Evolutionary conservation across 2,797 vertebrate species (phyloP).

Genomic region (Pogonophryne albipinna): DNA sequence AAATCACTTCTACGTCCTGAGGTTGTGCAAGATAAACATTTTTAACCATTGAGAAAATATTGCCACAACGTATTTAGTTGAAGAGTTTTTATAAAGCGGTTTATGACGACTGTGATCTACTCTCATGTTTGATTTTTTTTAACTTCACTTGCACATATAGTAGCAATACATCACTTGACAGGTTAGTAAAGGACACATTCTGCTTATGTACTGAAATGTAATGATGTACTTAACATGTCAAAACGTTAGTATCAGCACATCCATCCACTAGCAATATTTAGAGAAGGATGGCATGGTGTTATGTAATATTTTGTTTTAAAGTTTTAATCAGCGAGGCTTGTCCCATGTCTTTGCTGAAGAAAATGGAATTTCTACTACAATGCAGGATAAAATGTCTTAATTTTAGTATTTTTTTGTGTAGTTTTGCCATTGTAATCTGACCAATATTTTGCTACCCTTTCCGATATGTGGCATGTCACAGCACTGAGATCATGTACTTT

Average conservation of each 20-base stretch:
- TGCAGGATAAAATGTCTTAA: conserved; percentile 45
- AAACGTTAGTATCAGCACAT: conserved; percentile 34
- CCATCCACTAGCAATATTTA: conserved; percentile 75
- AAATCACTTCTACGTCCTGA: not conserved
- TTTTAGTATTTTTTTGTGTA: conserved; percentile 52
- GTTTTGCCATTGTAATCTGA: conserved; percentile 59
- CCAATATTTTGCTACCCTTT: conserved; percentile 40
- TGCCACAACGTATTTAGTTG: conserved; percentile 65
- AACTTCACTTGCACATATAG: conserved; percentile 48
- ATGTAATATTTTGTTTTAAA: conserved; percentile 54
- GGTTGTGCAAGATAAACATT: conserved; percentile 26
- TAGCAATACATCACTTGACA: conserved; percentile 74
- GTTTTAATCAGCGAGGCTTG: conserved; percentile 34
- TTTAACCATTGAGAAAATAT: conserved; percentile 30
- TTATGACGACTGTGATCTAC: conserved; percentile 55
- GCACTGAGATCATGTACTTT: conserved; percentile 40
- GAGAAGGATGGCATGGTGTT: conserved; percentile 58
- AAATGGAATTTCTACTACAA: conserved; percentile 34
- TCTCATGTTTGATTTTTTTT: conserved; percentile 53
- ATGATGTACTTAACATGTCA: conserved; percentile 13
- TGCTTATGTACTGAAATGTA: conserved; percentile 55
- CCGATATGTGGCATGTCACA: conserved; percentile 58
- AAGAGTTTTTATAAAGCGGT: conserved; percentile 57
- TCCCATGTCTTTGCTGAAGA: conserved; percentile 50
- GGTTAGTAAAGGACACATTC: conserved; percentile 37